These are phyloP conservation scores for Zosterops hypoxanthus DNA, from an alignment of 2,113 vertebrate species.

Conservation along the genomic window DNA sequence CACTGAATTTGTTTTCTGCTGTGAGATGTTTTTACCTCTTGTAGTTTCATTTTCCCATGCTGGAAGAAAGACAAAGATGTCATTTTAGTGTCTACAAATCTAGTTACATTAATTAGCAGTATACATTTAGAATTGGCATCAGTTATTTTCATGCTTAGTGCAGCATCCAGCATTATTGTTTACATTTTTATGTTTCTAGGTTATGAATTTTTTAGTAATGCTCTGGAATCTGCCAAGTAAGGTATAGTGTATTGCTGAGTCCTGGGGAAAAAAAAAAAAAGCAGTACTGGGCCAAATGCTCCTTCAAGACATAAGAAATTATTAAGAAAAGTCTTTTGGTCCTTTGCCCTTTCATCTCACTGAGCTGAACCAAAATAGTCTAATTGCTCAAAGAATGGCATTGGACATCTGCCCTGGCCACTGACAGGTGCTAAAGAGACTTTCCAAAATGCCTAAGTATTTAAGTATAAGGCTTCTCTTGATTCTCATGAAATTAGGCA, in stretches of 20 bases:
- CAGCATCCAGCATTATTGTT: conserved; percentile 23
- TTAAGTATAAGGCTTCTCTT: background rate
- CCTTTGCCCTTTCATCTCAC: background rate
- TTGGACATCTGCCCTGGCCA: background rate
- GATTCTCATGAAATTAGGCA: background rate
- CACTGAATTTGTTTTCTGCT: conserved; percentile 14
- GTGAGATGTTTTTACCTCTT: conserved; percentile 17
- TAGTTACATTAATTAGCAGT: conserved; percentile 43
- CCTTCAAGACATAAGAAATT: background rate
- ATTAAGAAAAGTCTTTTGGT: background rate
- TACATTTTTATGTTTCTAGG: conserved; percentile 59
- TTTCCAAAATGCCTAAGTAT: background rate
- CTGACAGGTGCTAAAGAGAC: background rate
- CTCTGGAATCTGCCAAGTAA: conserved; percentile 50
- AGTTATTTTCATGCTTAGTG: conserved; percentile 20
- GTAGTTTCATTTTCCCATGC: background rate
- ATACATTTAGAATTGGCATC: conserved; percentile 48
- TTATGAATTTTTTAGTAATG: conserved; percentile 41
- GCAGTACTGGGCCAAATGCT: background rate
- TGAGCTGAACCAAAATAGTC: background rate
- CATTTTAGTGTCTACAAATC: background rate
- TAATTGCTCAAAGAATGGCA: background rate
- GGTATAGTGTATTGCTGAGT: background rate
- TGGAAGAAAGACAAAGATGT: conserved; percentile 36
- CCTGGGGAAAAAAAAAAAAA: background rate